Evolutionary conservation across 2,888 invertebrate genomes (phyloP).

Genomic region (Stenotaenia linearis): DNA sequence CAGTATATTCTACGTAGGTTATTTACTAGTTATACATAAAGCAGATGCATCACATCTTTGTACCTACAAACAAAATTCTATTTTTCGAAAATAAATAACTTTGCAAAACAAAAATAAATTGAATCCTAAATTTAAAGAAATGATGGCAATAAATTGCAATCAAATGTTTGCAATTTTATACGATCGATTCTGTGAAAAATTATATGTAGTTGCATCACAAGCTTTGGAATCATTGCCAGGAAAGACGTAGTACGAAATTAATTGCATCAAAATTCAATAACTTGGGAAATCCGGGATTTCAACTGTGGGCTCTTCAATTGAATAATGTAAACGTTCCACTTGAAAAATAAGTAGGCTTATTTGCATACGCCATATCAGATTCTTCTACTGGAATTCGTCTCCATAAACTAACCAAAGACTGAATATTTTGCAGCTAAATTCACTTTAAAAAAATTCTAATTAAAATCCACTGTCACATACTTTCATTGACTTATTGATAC

Average conservation of each 20-base stretch:
- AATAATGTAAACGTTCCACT: background rate
- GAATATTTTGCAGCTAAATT: no score
- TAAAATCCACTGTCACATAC: no score
- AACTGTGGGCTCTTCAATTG: background rate
- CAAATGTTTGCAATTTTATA: background rate
- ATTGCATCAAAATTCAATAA: slow-evolving; percentile 11
- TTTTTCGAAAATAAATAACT: background rate
- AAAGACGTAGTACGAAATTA: background rate
- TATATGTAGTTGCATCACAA: background rate
- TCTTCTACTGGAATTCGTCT: no score
- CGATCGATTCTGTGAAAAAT: background rate
- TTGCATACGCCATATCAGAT: background rate
- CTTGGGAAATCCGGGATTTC: background rate
- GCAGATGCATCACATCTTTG: background rate
- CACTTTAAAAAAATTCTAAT: background rate
- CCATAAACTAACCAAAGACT: no score
- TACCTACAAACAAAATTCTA: background rate
- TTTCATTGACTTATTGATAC: no score
- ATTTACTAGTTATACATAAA: slow-evolving; percentile 1
- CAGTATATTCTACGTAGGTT: background rate
- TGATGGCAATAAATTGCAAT: background rate
- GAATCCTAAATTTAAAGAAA: background rate
- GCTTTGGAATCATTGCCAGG: background rate
- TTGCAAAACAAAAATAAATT: background rate
- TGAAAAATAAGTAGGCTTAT: background rate